Evolutionary conservation across 2,888 invertebrate genomes (phyloP).

Genomic region (Dynastes hyllus): DNA sequence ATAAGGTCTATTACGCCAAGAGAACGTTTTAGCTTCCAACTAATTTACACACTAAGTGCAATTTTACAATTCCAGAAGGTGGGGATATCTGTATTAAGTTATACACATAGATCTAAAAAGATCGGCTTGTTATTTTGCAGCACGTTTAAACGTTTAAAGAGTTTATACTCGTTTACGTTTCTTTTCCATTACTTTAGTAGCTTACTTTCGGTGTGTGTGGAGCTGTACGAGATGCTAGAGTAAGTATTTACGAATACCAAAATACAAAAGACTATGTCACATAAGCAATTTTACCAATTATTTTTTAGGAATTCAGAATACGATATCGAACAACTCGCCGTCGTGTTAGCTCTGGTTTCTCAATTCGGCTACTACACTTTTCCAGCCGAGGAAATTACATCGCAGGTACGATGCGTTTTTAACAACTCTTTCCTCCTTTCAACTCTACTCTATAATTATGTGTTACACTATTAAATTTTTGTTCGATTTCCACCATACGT

Average conservation of each 20-base stretch:
- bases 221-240: slow-evolving; percentile 10
- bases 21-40: too few relatives aligned
- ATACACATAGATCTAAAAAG: too few relatives aligned
- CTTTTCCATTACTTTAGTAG: slow-evolving; percentile 23
- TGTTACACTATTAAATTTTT: too few relatives aligned
- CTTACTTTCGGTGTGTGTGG: background rate
- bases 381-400: slow-evolving; percentile 1
- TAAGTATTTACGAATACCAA: background rate
- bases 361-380: slow-evolving; percentile 12
- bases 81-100: too few relatives aligned
- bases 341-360: background rate
- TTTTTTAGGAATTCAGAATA: background rate
- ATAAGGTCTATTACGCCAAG: too few relatives aligned
- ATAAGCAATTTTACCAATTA: background rate
- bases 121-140: background rate
- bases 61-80: too few relatives aligned
- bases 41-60: too few relatives aligned
- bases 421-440: too few relatives aligned
- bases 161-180: background rate
- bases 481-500: too few relatives aligned
- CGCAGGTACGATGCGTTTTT: background rate
- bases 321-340: background rate
- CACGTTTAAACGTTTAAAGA: background rate
- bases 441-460: too few relatives aligned
- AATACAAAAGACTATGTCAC: background rate